Percentiles rank a stretch among this genome's conserved stretches.
phyloP scores from a whole-genome alignment of 2,888 invertebrate genomes.

The Drosophila anomalipes region DNA sequence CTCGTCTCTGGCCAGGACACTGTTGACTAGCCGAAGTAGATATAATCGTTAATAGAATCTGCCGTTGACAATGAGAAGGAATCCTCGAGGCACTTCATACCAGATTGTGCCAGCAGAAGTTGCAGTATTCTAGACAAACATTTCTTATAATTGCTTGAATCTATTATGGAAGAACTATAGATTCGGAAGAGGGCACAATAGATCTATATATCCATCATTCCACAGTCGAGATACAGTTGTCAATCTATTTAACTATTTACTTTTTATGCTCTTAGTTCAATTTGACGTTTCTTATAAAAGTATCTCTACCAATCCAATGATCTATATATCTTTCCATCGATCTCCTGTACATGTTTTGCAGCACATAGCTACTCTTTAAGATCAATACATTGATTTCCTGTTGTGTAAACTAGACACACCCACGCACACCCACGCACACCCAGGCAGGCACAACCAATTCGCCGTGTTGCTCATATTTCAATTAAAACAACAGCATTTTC shows the following conservation, averaged over 20 bases:
- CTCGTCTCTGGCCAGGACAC: accelerated
- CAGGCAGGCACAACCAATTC: not conserved
- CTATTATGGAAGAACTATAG: not conserved
- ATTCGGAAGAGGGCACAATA: not conserved
- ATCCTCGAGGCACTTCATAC: not conserved
- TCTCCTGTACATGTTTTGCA: not conserved
- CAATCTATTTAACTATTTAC: not conserved
- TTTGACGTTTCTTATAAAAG: not conserved
- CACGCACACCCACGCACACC: not conserved
- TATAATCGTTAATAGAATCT: not conserved
- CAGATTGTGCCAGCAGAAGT: not conserved
- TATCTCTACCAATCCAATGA: not conserved
- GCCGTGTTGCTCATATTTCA: slow-evolving; percentile 42
- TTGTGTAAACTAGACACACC: not conserved
- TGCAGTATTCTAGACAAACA: not conserved
- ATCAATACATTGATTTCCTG: slow-evolving; percentile 15
- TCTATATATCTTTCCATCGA: not conserved
- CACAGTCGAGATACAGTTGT: not conserved
- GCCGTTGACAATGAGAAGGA: not conserved
- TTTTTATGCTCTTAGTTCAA: not conserved
- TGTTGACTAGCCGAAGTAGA: not conserved
- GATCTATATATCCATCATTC: not conserved
- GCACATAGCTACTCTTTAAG: not conserved
- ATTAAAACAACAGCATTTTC: slow-evolving; percentile 36
- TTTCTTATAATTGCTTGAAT: not conserved